These are phyloP conservation scores for Zoanthus gigantus DNA, from an alignment of 92 coral and sea anemone species.

Conservation along the genomic window DNA sequence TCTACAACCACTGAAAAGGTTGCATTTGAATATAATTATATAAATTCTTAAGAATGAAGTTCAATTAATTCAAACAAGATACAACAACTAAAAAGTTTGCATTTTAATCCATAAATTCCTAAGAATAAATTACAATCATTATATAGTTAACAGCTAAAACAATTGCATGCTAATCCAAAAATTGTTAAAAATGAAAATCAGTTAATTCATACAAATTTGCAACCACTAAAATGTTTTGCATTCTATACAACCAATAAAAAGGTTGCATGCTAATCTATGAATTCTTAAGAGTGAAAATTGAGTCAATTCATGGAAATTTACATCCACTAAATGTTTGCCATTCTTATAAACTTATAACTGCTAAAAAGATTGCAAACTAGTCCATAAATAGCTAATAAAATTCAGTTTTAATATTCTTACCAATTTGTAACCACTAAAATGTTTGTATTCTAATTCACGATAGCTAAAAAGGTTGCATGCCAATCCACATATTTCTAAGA, in stretches of 20 bases:
- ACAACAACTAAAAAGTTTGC: not conserved
- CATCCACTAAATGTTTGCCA: not conserved
- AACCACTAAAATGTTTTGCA: not conserved
- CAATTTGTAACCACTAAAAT: too few species aligned
- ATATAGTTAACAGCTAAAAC: not conserved
- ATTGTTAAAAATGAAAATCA: not conserved
- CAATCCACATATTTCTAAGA: too few species aligned
- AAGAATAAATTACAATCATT: not conserved
- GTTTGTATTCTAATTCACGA: too few species aligned
- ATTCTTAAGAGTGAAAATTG: not conserved
- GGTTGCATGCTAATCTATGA: not conserved
- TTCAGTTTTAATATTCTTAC: too few species aligned
- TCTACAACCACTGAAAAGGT: not conserved
- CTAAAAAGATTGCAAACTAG: not conserved
- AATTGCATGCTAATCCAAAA: not conserved
- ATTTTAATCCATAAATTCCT: not conserved
- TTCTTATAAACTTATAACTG: not conserved
- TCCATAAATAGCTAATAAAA: not conserved
- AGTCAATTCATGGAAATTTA: too few species aligned
- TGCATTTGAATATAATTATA: not conserved
- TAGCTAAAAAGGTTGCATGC: too few species aligned
- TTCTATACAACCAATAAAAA: too few species aligned
- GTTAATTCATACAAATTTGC: not conserved
- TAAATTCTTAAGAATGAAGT: not conserved
- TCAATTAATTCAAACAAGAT: not conserved